Evolutionary conservation across 2,888 invertebrate genomes (phyloP).

Genomic region (Axea sp.): DNA sequence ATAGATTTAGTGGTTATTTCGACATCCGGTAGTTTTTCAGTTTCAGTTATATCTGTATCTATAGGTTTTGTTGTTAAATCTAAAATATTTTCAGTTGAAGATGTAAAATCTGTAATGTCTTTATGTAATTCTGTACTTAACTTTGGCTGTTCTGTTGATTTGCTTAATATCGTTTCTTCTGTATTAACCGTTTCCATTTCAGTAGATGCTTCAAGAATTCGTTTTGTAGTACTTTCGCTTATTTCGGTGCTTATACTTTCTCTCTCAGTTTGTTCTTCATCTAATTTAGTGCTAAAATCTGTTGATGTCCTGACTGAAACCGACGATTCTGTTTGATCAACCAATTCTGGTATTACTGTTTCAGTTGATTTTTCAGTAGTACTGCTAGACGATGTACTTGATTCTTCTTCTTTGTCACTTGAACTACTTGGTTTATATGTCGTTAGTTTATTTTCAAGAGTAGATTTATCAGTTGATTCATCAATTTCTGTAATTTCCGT

Average conservation of each 20-base stretch:
- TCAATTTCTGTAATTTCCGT: conserved; percentile 39
- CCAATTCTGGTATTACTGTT: conserved; percentile 27
- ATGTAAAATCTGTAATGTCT: conserved; percentile 7
- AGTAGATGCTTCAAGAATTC: conserved; percentile 41
- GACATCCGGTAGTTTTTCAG: conserved; percentile 17
- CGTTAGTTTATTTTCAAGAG: conserved; percentile 49
- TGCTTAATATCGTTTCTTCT: conserved; percentile 5
- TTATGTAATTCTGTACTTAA: conserved; percentile 41
- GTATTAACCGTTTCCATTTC: conserved; percentile 10
- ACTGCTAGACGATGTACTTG: conserved; percentile 18
- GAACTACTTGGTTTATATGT: conserved; percentile 51
- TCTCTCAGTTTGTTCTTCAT: conserved; percentile 38
- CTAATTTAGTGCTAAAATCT: conserved; percentile 41
- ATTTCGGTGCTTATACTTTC: conserved; percentile 28
- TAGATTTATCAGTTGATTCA: conserved; percentile 25
- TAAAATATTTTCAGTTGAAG: conserved; percentile 15
- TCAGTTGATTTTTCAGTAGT: conserved; percentile 9
- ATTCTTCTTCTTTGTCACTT: conserved; percentile 51
- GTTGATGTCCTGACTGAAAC: neutral
- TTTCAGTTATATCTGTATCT: conserved; percentile 4
- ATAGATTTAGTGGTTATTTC: conserved; percentile 27
- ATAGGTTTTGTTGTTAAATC: conserved; percentile 14
- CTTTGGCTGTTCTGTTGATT: neutral
- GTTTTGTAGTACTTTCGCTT: conserved; percentile 19
- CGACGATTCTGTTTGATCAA: conserved; percentile 27